phyloP scores from a whole-genome alignment of 2,113 vertebrate genomes.

The Rhea pennata region DNA sequence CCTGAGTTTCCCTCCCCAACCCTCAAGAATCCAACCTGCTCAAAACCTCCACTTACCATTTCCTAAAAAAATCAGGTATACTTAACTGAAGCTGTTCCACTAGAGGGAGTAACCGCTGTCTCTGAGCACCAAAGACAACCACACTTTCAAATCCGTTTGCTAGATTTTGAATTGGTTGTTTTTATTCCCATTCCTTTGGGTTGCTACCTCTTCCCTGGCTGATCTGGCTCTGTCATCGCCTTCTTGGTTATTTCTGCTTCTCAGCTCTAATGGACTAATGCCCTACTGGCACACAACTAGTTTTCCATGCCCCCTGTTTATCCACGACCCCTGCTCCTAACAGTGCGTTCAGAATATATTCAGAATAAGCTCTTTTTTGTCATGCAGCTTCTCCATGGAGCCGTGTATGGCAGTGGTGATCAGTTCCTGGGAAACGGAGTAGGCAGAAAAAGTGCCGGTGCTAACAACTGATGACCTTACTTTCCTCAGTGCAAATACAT shows the following conservation, averaged over 20 bases:
- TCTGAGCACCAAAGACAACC: fast-evolving
- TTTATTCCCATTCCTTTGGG: not conserved
- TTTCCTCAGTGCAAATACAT: not conserved
- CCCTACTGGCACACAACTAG: not conserved
- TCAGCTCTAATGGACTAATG: not conserved
- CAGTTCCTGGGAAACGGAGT: not conserved
- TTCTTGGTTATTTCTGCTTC: not conserved
- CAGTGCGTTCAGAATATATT: not conserved
- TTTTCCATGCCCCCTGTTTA: not conserved
- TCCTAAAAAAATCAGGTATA: not conserved
- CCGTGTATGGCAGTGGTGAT: not conserved
- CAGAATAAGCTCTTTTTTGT: not conserved
- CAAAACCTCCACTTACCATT: not conserved
- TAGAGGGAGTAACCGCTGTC: not conserved
- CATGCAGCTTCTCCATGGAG: not conserved
- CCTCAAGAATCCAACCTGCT: not conserved
- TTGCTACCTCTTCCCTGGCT: not conserved
- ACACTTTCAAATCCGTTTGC: not conserved
- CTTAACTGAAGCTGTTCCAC: not conserved
- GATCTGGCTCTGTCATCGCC: not conserved
- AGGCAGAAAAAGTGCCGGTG: not conserved
- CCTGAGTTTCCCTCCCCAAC: not conserved
- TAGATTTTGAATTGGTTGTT: not conserved
- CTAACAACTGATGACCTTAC: not conserved
- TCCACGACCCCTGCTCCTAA: not conserved